Conservation (phyloP, 2,113 vertebrate species). For the Urocitellus parryii region DNA sequence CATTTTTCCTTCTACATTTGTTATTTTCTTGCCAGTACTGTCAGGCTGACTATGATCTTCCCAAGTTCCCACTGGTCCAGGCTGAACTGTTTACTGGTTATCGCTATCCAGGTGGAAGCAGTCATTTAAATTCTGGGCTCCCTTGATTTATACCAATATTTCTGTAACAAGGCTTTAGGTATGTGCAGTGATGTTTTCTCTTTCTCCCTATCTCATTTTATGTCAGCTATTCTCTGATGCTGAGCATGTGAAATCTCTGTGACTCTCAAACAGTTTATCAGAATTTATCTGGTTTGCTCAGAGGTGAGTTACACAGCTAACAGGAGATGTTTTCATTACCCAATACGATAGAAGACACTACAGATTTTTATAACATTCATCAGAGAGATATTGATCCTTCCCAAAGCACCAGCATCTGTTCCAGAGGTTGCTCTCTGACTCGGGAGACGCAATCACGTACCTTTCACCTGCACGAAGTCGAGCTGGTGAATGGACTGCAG, state of each 20-base stretch:
- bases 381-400: not conserved
- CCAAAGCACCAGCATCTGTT: not conserved
- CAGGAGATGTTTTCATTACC: not conserved
- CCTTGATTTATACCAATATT: not conserved
- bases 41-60: not conserved
- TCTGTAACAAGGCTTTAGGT: conserved; percentile 25
- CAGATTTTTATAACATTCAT: not conserved
- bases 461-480: conserved; percentile 99
- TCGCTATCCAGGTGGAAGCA: not conserved
- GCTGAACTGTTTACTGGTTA: not conserved
- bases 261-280: conserved; percentile 8
- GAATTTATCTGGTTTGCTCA: not conserved
- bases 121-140: not conserved
- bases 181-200: not conserved
- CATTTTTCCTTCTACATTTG: not conserved
- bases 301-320: not conserved
- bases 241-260: not conserved
- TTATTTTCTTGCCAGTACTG: not conserved
- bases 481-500: conserved; percentile 99
- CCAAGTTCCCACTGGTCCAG: not conserved
- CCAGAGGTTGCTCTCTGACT: rapidly evolving
- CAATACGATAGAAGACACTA: not conserved
- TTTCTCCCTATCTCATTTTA: not conserved
- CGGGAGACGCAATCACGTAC: conserved; percentile 82
- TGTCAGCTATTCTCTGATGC: not conserved